phyloP scores from a whole-genome alignment of 2,888 invertebrate genomes.

The Folsomia manolachei region DNA sequence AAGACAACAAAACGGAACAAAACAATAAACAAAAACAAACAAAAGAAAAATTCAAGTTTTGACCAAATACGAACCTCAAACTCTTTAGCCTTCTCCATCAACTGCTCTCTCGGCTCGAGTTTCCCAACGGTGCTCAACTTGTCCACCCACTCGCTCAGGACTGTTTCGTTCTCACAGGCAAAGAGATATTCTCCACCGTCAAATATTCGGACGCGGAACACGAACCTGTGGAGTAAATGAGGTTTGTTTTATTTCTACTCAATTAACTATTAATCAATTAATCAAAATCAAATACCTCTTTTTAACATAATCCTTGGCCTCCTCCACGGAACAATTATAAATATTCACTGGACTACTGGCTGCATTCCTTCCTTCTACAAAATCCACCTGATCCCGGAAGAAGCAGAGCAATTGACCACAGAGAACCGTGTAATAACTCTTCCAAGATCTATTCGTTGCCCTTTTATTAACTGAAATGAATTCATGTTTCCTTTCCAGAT shows the following conservation, averaged over 20 bases:
- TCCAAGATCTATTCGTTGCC: constrained; percentile 94
- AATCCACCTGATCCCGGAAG: constrained; percentile 93
- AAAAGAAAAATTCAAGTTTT: constrained; percentile 12
- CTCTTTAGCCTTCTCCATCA: neutral
- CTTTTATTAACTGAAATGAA: constrained; percentile 88
- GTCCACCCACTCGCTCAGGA: constrained; percentile 90
- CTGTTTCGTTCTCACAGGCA: constrained; percentile 68
- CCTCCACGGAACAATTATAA: constrained; percentile 73
- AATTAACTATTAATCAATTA: constrained; percentile 56
- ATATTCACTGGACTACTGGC: constrained; percentile 73
- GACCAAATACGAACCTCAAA: neutral
- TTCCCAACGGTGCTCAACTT: neutral
- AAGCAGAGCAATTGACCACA: constrained; percentile 96
- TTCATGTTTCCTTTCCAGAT: constrained; percentile 91
- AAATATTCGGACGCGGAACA: constrained; percentile 69
- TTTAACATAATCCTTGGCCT: constrained; percentile 92
- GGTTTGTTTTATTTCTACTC: neutral
- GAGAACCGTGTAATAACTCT: constrained; percentile 87
- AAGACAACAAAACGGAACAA: neutral
- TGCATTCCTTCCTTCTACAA: constrained; percentile 80
- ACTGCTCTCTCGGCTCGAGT: neutral
- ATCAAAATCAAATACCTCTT: constrained; percentile 61
- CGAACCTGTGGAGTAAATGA: neutral
- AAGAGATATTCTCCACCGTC: constrained; percentile 94
- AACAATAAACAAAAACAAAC: constrained; percentile 16